A percentile compares a stretch with the other conserved stretches of the same genome.
phyloP scores from a whole-genome alignment of 2,113 vertebrate genomes.

The Sturnus vulgaris region DNA sequence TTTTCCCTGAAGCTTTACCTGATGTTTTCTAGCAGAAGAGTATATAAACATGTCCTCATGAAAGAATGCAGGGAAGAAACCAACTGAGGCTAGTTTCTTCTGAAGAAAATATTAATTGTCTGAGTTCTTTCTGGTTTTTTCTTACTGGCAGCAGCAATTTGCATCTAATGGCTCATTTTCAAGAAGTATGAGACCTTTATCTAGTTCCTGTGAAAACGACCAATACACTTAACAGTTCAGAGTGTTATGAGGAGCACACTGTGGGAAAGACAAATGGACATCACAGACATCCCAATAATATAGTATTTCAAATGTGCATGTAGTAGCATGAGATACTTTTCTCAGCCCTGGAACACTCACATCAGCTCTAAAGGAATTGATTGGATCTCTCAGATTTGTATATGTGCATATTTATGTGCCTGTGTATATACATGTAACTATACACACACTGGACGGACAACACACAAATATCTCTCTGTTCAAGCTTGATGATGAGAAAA shows the following conservation, averaged over 20 bases:
- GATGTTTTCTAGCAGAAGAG: neutral
- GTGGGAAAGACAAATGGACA: neutral
- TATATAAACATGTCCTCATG: neutral
- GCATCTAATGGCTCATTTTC: neutral
- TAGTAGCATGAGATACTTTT: neutral
- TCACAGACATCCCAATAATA: neutral
- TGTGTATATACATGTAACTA: neutral
- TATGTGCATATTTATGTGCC: neutral
- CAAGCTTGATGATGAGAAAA: neutral
- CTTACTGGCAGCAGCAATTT: neutral
- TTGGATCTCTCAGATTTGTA: neutral
- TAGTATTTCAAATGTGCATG: neutral
- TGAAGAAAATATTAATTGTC: neutral
- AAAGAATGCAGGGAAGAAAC: neutral
- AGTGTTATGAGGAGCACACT: neutral
- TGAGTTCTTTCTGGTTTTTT: neutral
- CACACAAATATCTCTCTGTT: neutral
- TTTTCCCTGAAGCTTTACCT: neutral
- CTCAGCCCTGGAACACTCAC: neutral
- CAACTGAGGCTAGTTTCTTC: neutral
- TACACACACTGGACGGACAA: neutral
- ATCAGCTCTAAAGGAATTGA: neutral
- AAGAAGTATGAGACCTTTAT: neutral
- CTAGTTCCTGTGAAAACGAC: neutral
- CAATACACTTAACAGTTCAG: neutral